These are phyloP conservation scores for Campoplex nolae DNA, from an alignment of 2,888 invertebrate genomes.

Conservation along the genomic window DNA sequence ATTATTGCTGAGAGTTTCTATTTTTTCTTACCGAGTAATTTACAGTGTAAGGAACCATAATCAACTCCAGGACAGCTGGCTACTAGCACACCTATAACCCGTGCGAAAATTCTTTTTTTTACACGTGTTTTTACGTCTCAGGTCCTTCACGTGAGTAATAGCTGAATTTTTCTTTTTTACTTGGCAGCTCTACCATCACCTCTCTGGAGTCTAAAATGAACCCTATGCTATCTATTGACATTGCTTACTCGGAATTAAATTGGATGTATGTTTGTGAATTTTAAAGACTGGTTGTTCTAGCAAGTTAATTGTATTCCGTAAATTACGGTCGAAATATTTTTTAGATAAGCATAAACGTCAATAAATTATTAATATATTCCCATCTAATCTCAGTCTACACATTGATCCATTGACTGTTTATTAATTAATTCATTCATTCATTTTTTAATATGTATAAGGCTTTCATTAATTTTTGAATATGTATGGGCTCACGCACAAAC, in stretches of 20 bases:
- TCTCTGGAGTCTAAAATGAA: conserved; percentile 49
- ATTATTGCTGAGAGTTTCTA: too few species aligned
- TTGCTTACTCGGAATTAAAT: conserved; percentile 8
- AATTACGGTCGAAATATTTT: background rate
- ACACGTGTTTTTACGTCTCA: too few species aligned
- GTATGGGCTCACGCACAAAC: background rate
- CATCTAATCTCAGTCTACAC: background rate
- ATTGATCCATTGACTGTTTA: background rate
- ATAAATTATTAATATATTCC: background rate
- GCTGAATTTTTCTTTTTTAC: too few species aligned
- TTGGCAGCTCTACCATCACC: conserved; percentile 47
- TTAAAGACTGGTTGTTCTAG: conserved; percentile 37
- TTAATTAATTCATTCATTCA: too few species aligned
- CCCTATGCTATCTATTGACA: conserved; percentile 46
- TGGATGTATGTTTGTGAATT: conserved; percentile 46
- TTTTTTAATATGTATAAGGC: background rate
- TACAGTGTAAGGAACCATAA: too few species aligned
- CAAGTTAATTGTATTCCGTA: conserved; percentile 14
- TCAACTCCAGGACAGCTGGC: too few species aligned
- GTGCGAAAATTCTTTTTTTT: too few species aligned
- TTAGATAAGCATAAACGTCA: background rate
- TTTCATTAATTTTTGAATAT: background rate
- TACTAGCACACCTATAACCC: too few species aligned
- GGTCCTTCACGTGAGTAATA: too few species aligned
- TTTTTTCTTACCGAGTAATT: too few species aligned